Conservation (phyloP, 2,888 invertebrate genomes). For the Mythimna albipuncta region DNA sequence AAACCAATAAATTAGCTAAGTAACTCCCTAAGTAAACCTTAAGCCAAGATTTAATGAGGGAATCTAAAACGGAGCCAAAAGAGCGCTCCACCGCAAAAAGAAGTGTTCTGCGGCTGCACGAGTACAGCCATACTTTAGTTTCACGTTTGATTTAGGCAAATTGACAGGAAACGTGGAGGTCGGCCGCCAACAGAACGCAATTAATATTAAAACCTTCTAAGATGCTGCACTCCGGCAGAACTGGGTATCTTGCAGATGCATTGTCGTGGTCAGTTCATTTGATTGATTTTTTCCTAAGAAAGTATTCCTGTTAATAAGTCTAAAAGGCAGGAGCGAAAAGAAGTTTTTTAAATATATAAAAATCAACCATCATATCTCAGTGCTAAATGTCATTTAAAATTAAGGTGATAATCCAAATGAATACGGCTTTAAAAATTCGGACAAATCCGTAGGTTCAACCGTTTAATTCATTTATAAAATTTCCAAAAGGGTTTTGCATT, state of each 20-base stretch:
- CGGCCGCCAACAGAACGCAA: constrained; percentile 67
- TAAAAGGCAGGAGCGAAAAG: background rate
- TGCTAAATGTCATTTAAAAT: background rate
- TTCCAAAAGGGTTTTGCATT: constrained; percentile 51
- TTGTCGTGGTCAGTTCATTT: background rate
- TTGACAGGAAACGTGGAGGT: constrained; percentile 69
- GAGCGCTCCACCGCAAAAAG: constrained; percentile 46
- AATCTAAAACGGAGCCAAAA: constrained; percentile 58
- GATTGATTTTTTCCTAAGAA: background rate
- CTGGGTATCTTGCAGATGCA: constrained; percentile 35
- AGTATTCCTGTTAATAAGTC: too few species aligned
- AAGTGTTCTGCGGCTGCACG: constrained; percentile 22
- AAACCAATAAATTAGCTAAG: constrained; percentile 56
- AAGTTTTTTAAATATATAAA: background rate
- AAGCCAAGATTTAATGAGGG: constrained; percentile 61
- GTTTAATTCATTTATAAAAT: constrained; percentile 45
- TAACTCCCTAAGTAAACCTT: constrained; percentile 60
- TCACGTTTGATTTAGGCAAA: constrained; percentile 71
- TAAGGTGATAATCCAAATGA: background rate
- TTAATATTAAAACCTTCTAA: constrained; percentile 74
- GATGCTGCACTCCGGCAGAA: constrained; percentile 41
- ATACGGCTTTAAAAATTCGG: background rate
- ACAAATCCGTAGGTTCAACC: background rate
- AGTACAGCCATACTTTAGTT: constrained; percentile 53
- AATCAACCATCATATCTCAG: background rate